Conservation (phyloP, 2,888 invertebrate genomes). For the Drosophila barbarae region DNA sequence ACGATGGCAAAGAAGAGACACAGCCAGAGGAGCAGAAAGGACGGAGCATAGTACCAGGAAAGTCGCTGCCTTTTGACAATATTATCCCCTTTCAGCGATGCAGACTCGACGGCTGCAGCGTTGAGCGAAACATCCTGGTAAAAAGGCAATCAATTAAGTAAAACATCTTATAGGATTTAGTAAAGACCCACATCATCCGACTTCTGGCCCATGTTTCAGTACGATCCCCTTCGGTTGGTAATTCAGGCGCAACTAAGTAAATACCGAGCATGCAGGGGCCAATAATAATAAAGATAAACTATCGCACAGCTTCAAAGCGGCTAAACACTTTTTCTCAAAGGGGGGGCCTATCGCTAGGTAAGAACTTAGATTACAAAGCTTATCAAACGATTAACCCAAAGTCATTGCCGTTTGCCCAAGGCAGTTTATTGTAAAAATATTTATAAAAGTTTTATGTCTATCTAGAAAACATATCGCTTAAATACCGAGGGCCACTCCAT, state of each 20-base stretch:
- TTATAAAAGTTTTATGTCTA: neutral
- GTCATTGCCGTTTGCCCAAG: neutral
- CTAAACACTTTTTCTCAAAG: neutral
- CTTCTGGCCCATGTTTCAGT: neutral
- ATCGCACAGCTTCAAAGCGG: slow-evolving; percentile 1
- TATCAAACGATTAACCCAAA: neutral
- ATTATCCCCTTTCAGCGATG: neutral
- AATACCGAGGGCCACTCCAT: neutral
- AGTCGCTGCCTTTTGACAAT: slow-evolving; percentile 9
- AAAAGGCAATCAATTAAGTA: neutral
- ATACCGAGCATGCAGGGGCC: neutral
- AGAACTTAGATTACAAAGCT: slow-evolving; percentile 5
- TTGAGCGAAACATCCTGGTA: neutral
- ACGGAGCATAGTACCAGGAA: slow-evolving; percentile 68
- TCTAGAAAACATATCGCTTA: neutral
- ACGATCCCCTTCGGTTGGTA: slow-evolving; percentile 3
- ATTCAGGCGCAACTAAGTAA: slow-evolving; percentile 10
- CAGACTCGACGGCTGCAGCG: neutral
- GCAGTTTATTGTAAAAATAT: slow-evolving; percentile 9
- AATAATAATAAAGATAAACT: slow-evolving; percentile 24
- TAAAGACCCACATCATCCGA: slow-evolving; percentile 11
- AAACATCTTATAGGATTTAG: no score
- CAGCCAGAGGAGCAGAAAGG: slow-evolving; percentile 68
- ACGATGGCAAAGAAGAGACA: slow-evolving; percentile 68
- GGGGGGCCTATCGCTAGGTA: neutral